Evolutionary conservation across 2,113 vertebrate genomes (phyloP), one percentile per base, ranked within the genome.

Genomic region (Amia ocellicauda): DNA sequence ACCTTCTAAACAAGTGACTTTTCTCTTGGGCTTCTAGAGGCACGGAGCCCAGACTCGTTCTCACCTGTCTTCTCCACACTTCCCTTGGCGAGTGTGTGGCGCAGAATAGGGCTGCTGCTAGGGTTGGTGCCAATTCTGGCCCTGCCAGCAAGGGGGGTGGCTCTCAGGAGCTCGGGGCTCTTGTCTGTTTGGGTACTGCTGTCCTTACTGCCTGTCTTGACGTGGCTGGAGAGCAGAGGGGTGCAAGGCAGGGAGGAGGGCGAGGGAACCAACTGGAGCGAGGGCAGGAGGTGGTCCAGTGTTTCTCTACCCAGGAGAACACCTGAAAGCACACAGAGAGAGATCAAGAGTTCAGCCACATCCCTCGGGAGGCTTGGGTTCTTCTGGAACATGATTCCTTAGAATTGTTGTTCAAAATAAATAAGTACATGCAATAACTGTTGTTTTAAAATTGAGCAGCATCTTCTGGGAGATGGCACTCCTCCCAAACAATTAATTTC

Each of bases 121-220:
- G 64, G 59, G 20, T 58, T 71, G 42, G 49, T 64, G 3, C 55
- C 50, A 20, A 68, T 41, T 27, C 73, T 0, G 85, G 80, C 76
- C 0, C 90, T 85, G 43, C 74, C 75, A 0, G 88, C 84, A 60
- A 90, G 83, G 24, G 89, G 85, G 52, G 85, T 54, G 0, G 88
- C 84, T 85, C 89, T 90, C 72, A 89, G 85, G 59, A 84, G 83
- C 36, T 92, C 90, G 0, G 86, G 2, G 5, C 76, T 74, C 72
- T 80, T 90, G 68, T 91, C 89, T 0, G 91, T 93, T 82, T 92
- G 91, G 0, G 89, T 93, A 84, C 91, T 87, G 78, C 80, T 90
- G 81, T 93, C 92, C 60, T 83, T 93, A 83, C 91, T 93, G 71
- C 88, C 89, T 0, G 83, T 92, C 79, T 92, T 94, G 0, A 58